These are phyloP conservation scores for Pantherophis alleghaniensis DNA, from an alignment of 2,797 vertebrate genomes.

Conservation along the genomic window DNA sequence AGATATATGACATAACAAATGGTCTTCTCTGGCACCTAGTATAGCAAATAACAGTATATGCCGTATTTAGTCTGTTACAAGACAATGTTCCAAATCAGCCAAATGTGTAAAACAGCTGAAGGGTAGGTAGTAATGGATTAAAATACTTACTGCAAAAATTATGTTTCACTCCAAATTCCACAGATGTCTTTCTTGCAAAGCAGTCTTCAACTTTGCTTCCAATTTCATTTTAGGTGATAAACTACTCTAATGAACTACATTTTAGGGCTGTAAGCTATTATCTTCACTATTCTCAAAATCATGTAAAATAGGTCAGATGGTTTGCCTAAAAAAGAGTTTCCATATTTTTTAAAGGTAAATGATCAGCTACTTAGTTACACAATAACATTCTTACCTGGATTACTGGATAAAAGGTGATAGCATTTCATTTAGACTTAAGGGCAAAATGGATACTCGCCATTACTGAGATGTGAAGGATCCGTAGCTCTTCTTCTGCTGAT, in stretches of 20 bases:
- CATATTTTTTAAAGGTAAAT: not conserved
- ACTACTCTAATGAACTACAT: not conserved
- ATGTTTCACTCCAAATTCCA: not conserved
- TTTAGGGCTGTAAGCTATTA: not conserved
- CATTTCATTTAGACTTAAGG: not conserved
- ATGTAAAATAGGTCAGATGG: not conserved
- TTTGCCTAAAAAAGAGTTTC: not conserved
- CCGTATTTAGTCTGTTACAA: not conserved
- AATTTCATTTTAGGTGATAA: not conserved
- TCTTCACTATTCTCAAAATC: not conserved
- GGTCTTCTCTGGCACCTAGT: not conserved
- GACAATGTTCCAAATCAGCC: not conserved
- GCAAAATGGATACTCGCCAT: conserved; percentile 78
- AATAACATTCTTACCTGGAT: not conserved
- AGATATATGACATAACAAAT: not conserved
- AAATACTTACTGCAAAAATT: not conserved
- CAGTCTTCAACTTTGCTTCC: not conserved
- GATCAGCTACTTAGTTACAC: not conserved
- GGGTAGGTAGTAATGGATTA: not conserved
- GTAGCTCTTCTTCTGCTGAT: conserved; percentile 91
- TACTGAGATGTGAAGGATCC: conserved; percentile 97
- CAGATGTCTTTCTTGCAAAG: not conserved
- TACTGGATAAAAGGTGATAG: not conserved
- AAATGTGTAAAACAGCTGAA: not conserved
- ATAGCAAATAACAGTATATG: too few species aligned